Conservation (phyloP, 2,113 vertebrate genomes). For the Ictidomys tridecemlineatus region DNA sequence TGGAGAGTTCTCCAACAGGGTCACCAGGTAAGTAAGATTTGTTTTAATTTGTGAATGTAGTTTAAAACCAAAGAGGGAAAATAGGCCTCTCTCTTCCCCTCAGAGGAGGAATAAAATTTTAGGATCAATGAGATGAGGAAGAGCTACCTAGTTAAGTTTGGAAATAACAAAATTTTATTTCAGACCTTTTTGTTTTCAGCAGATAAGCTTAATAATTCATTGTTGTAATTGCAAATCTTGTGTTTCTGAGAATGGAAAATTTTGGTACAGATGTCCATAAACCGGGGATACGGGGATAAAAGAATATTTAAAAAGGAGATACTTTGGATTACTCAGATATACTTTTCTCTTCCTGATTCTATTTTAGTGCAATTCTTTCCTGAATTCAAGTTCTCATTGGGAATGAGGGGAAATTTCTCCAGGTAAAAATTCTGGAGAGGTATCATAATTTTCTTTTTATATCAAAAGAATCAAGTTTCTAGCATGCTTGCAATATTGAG, state of each 20-base stretch:
- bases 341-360: conserved; percentile 39
- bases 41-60: not conserved
- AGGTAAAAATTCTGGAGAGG: not conserved
- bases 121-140: not conserved
- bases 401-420: not conserved
- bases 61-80: not conserved
- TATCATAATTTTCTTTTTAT: not conserved
- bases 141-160: not conserved
- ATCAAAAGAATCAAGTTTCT: not conserved
- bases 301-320: not conserved
- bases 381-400: not conserved
- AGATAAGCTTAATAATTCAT: not conserved
- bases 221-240: not conserved
- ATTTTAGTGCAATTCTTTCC: not conserved
- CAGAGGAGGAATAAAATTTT: conserved; percentile 22
- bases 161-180: not conserved
- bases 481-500: not conserved
- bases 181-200: not conserved
- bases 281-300: not conserved
- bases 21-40: conserved; percentile 91
- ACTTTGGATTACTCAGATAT: not conserved
- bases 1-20: conserved; percentile 89
- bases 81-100: not conserved
- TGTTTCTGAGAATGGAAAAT: conserved; percentile 28
- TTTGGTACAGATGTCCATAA: not conserved